Evolutionary conservation across 2,113 vertebrate genomes (phyloP).

Genomic region (Dascyllus trimaculatus): DNA sequence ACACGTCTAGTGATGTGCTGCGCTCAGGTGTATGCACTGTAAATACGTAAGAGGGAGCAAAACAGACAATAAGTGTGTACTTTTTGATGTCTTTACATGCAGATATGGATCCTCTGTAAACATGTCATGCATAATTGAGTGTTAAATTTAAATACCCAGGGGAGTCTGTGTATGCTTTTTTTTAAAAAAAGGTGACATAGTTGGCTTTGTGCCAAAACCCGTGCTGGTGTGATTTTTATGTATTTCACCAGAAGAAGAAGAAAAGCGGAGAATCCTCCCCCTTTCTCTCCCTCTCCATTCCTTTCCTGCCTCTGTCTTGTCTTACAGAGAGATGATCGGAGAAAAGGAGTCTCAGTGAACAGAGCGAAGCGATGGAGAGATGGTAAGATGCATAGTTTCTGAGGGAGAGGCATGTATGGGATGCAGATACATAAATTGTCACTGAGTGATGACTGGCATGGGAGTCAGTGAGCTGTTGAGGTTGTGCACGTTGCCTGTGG

Average conservation of each 20-base stretch:
- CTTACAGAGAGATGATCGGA: conserved; percentile 83
- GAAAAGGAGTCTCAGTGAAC: conserved; percentile 83
- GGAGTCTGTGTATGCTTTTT: conserved; percentile 30
- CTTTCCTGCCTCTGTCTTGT: conserved; percentile 60
- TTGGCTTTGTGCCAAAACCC: conserved; percentile 47
- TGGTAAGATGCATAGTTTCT: conserved; percentile 81
- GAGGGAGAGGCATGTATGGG: conserved; percentile 38
- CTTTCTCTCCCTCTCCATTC: conserved; percentile 48
- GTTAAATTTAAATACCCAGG: conserved; percentile 50
- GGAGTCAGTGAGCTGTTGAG: conserved; percentile 58
- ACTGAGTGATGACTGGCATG: conserved; percentile 69
- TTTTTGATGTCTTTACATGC: conserved; percentile 51
- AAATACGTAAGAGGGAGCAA: conserved; percentile 48
- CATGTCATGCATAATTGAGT: conserved; percentile 59
- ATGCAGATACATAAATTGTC: conserved; percentile 67
- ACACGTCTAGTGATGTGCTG: conserved; percentile 65
- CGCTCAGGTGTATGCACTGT: conserved; percentile 69
- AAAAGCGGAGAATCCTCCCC: conserved; percentile 65
- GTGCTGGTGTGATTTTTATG: conserved; percentile 45
- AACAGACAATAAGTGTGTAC: conserved; percentile 32
- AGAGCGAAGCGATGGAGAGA: conserved; percentile 87
- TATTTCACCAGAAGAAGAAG: conserved; percentile 59
- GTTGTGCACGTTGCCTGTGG: conserved; percentile 38
- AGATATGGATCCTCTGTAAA: conserved; percentile 55
- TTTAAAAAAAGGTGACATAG: conserved; percentile 38